Conservation (phyloP, 1,140 invertebrate species). For the Orchesella cincta region DNA sequence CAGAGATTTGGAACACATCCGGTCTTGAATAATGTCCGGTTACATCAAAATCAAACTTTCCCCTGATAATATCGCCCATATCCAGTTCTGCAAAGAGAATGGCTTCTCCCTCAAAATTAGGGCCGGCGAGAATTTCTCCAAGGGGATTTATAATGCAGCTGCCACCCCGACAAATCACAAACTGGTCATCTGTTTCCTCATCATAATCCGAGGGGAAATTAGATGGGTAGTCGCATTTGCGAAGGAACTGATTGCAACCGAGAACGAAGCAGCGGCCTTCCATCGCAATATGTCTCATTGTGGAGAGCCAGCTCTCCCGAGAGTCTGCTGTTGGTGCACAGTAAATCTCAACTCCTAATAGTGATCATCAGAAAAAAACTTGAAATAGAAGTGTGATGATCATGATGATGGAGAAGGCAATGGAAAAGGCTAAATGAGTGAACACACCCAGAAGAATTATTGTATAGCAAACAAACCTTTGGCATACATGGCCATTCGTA, state of each 20-base stretch:
- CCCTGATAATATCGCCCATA: slow-evolving; percentile 19
- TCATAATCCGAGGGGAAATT: slow-evolving; percentile 4
- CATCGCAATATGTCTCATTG: slow-evolving; percentile 43
- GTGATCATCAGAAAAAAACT: slow-evolving; percentile 1
- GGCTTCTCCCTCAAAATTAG: slow-evolving; percentile 38
- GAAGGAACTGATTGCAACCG: slow-evolving; percentile 39
- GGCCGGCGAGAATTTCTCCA: slow-evolving; percentile 40
- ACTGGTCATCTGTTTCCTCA: slow-evolving; percentile 30
- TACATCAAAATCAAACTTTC: slow-evolving; percentile 41
- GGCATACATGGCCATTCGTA: slow-evolving; percentile 41
- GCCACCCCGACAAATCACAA: slow-evolving; percentile 35
- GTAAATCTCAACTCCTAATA: slow-evolving; percentile 45
- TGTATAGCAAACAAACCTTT: slow-evolving; percentile 34
- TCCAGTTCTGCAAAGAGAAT: slow-evolving; percentile 42
- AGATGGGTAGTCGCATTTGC: slow-evolving; percentile 36
- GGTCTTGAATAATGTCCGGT: slow-evolving; percentile 42
- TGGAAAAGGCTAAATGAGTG: neutral
- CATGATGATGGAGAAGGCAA: neutral
- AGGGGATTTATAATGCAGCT: slow-evolving; percentile 35
- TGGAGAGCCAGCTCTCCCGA: slow-evolving; percentile 35
- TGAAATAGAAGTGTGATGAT: neutral
- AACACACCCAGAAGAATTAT: neutral
- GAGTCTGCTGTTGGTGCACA: slow-evolving; percentile 44
- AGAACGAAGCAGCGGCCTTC: slow-evolving; percentile 47
- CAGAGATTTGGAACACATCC: slow-evolving; percentile 38